Conservation (phyloP, 53 echinoderm and acorn worm species). For the Hippasteria phrygiana region DNA sequence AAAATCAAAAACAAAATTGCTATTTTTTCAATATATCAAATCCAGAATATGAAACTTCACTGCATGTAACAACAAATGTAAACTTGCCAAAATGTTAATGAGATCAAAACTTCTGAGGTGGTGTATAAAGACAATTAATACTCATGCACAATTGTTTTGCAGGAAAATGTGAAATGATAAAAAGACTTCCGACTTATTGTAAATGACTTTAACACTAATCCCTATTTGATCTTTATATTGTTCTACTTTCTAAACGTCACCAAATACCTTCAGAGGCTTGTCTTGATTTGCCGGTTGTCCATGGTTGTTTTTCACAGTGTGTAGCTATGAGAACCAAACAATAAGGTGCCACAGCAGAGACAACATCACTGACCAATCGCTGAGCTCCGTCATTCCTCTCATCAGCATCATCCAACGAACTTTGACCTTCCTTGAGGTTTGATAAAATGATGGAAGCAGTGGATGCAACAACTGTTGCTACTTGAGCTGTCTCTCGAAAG, state of each 20-base stretch:
- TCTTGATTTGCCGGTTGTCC: slow-evolving; percentile 67
- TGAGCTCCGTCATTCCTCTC: slow-evolving; percentile 20
- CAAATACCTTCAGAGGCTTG: slow-evolving; percentile 65
- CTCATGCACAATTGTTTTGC: no score
- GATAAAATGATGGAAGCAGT: slow-evolving; percentile 5
- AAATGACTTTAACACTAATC: no score
- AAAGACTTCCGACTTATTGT: no score
- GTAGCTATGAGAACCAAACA: slow-evolving; percentile 73
- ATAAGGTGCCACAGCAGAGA: not conserved
- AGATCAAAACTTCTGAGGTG: no score
- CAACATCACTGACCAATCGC: slow-evolving; percentile 34
- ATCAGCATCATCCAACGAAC: not conserved
- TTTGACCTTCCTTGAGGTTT: slow-evolving; percentile 5
- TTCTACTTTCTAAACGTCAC: not conserved
- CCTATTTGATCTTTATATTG: not conserved
- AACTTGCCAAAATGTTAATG: no score
- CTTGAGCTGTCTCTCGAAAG: not conserved
- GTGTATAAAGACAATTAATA: no score
- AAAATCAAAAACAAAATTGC: no score
- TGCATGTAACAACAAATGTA: no score
- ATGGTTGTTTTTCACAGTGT: slow-evolving; percentile 66
- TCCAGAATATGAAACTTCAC: no score
- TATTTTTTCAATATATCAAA: no score
- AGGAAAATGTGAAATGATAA: no score
- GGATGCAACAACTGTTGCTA: not conserved